Base-by-base conservation (phyloP, 2,113 vertebrate species). In the Rhagologus leucostigma region DNA sequence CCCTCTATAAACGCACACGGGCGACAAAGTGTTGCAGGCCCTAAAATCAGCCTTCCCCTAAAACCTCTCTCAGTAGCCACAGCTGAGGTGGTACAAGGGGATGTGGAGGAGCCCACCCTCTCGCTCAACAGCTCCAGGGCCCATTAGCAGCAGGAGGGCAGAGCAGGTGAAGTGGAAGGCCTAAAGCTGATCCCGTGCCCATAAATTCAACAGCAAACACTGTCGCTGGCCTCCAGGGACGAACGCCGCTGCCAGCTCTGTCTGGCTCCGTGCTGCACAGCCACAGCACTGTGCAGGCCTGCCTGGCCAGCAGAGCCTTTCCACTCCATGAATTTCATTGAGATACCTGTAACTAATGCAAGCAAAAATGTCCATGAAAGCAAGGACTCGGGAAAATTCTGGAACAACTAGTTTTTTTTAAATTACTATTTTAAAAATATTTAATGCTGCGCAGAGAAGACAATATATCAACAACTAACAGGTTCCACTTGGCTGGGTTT, bases 1-100 rank as follows among this genome's bases (percentile, higher is more conserved):
- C 26, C 10, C 15, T 30, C 41, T 7, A 5, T 4, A 46, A 84
- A 41, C 24, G 42, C 47, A 21, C 21, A 3, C 0, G 1, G 41
- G 18, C 30, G 18, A 15, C 35, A 22, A 37, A 53, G 11, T 1
- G 4, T 1, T 15, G 27, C 5, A 27, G 19, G 13, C 13, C 6
- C 22, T 47, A 15, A 60, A 73, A 42, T 3, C 21, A 49, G 50
- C 33, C 23, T 62, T 67, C 27, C n/a, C 32, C n/a, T 9, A 27
- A 50, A 76, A 7, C 4, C 5, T 65, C 33, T 15, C 26, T 5
- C 5, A 13, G 68, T 1, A 22, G 18, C 14, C 62, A n/a, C 22
- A 49, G 44, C 32, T 2, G 3, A 5, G 12, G 19, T 3, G 3
- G 4, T 6, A 33, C 14, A 15, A 49, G 23, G 18, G 35, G 10